A percentile compares a stretch with the other conserved stretches of the same genome.
Conservation (phyloP, 2,888 invertebrate species). For the Napeogenes inachia region DNA sequence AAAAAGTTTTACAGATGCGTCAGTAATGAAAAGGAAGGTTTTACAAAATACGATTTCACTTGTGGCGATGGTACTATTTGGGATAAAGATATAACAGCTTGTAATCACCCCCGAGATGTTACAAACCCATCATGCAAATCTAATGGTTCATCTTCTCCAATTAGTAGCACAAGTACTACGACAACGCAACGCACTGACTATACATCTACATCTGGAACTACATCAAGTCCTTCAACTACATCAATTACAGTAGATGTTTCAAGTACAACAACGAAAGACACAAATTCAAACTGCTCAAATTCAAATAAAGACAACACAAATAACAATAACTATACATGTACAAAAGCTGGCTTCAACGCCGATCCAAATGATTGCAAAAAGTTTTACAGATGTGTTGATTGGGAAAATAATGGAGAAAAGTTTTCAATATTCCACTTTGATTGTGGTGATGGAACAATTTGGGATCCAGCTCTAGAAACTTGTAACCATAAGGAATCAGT, state of each 20-base stretch:
- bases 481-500: conserved; percentile 83
- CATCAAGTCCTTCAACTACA: conserved; percentile 27
- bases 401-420: conserved; percentile 72
- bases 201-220: conserved; percentile 23
- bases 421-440: conserved; percentile 82
- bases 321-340: conserved; percentile 60
- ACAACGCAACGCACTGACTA: conserved; percentile 22
- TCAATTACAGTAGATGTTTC: conserved; percentile 24
- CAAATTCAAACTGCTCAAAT: conserved; percentile 40
- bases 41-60: conserved; percentile 81
- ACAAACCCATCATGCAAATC: conserved; percentile 52
- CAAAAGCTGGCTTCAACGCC: conserved; percentile 79
- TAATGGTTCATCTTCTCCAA: conserved; percentile 27
- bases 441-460: conserved; percentile 84
- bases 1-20: conserved; percentile 88
- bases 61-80: conserved; percentile 88
- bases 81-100: conserved; percentile 80
- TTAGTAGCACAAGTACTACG: conserved; percentile 32
- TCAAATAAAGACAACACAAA: conserved; percentile 45
- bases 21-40: conserved; percentile 76
- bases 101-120: conserved; percentile 68
- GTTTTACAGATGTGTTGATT: conserved; percentile 81
- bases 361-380: conserved; percentile 80
- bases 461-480: conserved; percentile 81
- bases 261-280: conserved; percentile 40